Conservation (phyloP, 1,140 invertebrate genomes). For the Copidosoma floridanum region DNA sequence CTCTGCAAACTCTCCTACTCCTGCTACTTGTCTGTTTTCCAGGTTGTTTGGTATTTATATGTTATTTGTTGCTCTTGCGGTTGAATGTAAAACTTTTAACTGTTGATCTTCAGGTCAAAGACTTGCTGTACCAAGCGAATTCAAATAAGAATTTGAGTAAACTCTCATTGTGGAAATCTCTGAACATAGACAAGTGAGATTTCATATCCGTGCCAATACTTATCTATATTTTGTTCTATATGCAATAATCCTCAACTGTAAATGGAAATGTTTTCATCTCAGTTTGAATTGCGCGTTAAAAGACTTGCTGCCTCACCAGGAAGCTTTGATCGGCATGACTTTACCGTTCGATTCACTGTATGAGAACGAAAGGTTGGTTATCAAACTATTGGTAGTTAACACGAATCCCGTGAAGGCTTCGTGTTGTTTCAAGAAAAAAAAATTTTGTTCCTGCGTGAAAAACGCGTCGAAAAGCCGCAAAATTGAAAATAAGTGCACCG, state of each 20-base stretch:
- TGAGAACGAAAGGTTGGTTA: conserved; percentile 26
- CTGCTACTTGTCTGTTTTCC: conserved; percentile 37
- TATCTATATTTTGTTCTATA: too few relatives aligned
- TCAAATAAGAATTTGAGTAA: conserved; percentile 31
- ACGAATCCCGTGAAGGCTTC: conserved; percentile 11
- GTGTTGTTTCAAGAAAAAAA: conserved; percentile 33
- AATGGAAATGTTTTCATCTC: not conserved
- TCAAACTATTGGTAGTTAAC: conserved; percentile 41
- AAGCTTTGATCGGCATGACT: conserved; percentile 21
- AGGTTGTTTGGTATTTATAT: conserved; percentile 29
- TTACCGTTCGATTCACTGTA: conserved; percentile 28
- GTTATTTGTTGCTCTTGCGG: too few relatives aligned
- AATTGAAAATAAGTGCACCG: conserved; percentile 13
- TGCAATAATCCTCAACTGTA: too few relatives aligned
- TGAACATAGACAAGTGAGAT: conserved; percentile 40
- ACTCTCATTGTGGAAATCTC: conserved; percentile 35
- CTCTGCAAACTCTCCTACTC: conserved; percentile 38
- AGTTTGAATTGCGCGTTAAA: conserved; percentile 39
- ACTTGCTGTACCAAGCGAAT: conserved; percentile 34
- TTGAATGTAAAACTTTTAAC: too few relatives aligned
- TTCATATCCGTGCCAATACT: too few relatives aligned
- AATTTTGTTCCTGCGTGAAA: conserved; percentile 36
- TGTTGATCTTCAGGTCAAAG: conserved; percentile 34
- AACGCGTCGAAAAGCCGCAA: conserved; percentile 27
- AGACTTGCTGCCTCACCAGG: conserved; percentile 29